Percentiles rank a stretch among this genome's conserved stretches.
phyloP scores from a whole-genome alignment of 2,888 invertebrate genomes.

The Nephrotoma appendiculata region DNA sequence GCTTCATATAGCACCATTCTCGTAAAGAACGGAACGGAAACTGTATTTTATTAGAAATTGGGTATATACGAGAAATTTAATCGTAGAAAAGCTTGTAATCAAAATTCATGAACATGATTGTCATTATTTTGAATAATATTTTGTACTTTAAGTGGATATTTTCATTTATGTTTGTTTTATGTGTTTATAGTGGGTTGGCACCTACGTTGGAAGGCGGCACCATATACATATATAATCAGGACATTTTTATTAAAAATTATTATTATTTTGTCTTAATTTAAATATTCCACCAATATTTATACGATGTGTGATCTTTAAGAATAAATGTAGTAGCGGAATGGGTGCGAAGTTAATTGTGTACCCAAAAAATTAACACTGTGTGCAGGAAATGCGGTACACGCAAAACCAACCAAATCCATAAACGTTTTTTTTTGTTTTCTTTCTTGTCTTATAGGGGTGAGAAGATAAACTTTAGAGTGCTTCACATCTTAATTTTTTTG shows the following conservation, averaged over 20 bases:
- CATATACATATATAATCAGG: neutral
- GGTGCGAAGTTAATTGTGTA: neutral
- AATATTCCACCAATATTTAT: neutral
- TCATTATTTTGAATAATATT: conserved; percentile 3
- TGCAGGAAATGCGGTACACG: neutral
- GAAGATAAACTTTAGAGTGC: no score
- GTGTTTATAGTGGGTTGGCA: neutral
- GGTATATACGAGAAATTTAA: neutral
- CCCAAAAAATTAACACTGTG: neutral
- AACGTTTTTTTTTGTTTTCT: no score
- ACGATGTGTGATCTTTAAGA: neutral
- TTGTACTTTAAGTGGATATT: neutral
- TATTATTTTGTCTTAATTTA: neutral
- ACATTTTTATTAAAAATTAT: neutral
- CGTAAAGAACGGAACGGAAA: neutral
- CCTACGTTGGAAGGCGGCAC: neutral
- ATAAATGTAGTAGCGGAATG: neutral
- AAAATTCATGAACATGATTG: conserved; percentile 4
- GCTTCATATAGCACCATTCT: no score
- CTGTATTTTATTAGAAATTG: neutral
- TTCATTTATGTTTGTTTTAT: neutral
- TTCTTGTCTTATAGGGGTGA: no score
- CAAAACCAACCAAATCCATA: no score
- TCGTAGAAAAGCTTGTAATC: conserved; percentile 2
- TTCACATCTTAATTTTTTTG: no score